Percentiles rank a stretch among this genome's conserved stretches.
phyloP scores from a whole-genome alignment of 2,113 vertebrate species.

The Rhabdomys dilectus region DNA sequence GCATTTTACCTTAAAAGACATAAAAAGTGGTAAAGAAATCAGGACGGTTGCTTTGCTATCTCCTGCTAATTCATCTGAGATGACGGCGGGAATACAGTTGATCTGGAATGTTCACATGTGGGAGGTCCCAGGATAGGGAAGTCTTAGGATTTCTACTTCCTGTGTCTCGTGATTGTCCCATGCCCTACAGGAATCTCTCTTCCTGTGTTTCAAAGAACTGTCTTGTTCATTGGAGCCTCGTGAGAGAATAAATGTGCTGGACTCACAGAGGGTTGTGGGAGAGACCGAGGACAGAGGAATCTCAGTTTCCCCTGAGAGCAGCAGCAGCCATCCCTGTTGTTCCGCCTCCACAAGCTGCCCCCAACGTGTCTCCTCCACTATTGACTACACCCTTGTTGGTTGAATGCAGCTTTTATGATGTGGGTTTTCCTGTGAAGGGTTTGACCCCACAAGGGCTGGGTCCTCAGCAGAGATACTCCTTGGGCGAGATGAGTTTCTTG shows the following conservation, averaged over 20 bases:
- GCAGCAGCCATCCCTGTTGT: slow-evolving; percentile 39
- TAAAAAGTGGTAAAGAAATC: neutral
- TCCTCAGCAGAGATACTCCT: slow-evolving; percentile 6
- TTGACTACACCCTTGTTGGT: slow-evolving; percentile 13
- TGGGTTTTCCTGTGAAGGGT: slow-evolving; percentile 27
- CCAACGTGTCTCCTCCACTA: slow-evolving; percentile 29
- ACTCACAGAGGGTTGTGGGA: neutral
- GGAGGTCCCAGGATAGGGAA: neutral
- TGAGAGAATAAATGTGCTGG: neutral
- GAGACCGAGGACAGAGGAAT: neutral
- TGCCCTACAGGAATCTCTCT: neutral
- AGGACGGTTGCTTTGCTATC: neutral
- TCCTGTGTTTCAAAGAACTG: neutral
- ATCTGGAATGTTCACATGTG: neutral
- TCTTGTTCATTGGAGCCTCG: neutral
- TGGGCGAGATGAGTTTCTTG: slow-evolving; percentile 22
- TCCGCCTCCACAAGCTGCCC: slow-evolving; percentile 59
- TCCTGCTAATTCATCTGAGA: neutral
- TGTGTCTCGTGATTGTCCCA: neutral
- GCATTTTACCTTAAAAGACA: neutral
- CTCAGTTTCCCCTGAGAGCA: neutral
- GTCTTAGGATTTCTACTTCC: neutral
- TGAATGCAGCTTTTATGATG: slow-evolving; percentile 56
- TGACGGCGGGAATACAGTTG: neutral
- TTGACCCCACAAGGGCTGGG: slow-evolving; percentile 37